Conservation (phyloP, 2,888 invertebrate species). For the Amphipoea oculea region DNA sequence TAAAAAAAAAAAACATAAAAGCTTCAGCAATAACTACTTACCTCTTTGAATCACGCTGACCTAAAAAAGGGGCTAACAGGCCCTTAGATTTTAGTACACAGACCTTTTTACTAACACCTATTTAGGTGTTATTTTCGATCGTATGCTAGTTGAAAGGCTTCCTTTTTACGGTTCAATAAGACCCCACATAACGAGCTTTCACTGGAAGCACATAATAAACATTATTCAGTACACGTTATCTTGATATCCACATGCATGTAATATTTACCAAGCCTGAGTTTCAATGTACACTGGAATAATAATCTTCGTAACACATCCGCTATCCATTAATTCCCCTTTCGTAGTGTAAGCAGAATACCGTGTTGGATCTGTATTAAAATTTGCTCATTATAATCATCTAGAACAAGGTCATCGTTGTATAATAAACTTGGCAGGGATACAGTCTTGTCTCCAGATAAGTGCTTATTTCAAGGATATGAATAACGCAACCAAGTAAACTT, state of each 20-base stretch:
- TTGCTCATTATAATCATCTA: constrained; percentile 30
- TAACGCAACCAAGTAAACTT: not conserved
- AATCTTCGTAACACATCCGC: constrained; percentile 48
- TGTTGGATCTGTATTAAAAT: constrained; percentile 39
- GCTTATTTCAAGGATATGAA: not conserved
- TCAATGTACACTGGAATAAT: constrained; percentile 41
- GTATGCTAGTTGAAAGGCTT: constrained; percentile 33
- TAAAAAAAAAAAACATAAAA: not conserved
- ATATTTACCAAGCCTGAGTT: constrained; percentile 44
- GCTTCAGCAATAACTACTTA: not conserved
- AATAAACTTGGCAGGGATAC: not conserved
- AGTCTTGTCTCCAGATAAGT: not conserved
- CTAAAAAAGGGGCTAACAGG: constrained; percentile 32
- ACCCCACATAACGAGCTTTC: constrained; percentile 36
- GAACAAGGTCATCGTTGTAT: constrained; percentile 14
- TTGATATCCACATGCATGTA: constrained; percentile 44
- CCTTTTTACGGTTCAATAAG: constrained; percentile 32
- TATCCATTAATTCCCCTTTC: constrained; percentile 65
- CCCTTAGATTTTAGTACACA: constrained; percentile 52
- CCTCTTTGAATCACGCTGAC: constrained; percentile 21
- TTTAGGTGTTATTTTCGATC: constrained; percentile 50
- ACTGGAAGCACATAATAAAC: constrained; percentile 49
- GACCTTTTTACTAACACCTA: constrained; percentile 54
- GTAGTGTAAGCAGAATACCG: constrained; percentile 55
- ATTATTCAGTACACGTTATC: constrained; percentile 49